Evolutionary conservation across 2,888 invertebrate genomes (phyloP), one percentile per base, ranked within the genome.

Genomic region (Epiblema foenella): DNA sequence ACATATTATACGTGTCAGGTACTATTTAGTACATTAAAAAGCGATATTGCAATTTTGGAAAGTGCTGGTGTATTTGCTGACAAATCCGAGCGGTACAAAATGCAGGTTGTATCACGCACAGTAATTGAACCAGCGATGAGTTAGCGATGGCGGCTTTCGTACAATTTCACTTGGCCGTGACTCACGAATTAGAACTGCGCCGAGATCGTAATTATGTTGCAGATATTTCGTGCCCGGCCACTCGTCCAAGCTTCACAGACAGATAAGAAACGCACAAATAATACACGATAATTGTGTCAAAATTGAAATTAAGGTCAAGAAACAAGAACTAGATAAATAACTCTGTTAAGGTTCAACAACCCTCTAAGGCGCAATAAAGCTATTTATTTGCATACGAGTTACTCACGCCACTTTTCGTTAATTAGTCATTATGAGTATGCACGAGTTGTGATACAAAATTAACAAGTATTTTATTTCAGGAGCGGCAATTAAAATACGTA

Each of bases 141-240:
- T 83, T 82, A 81, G 81, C 85, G 84, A 87, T 87, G 86, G 83
- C 85, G 86, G 85, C 75, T 85, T 81, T 85, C 87, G 88, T 86
- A 86, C 90, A 89, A 88, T 91, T 90, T 90, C 89, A 87, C 87
- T 84, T 82, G 84, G 82, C 89, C 92, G 93, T 92, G 93, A 92
- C 90, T 91, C 93, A 93, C 92, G 92, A 92, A 91, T 91, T 91
- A 92, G 90, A 91, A 83, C 90, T 89, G 77, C 83, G 84, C 81
- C 84, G 85, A 90, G 89, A 90, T 89, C 85, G 88, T 89, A 90
- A 92, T 90, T 91, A 92, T 85, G 82, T 83, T 81, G 82, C 82
- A 87, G 85, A 85, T 88, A 90, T 89, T 89, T 89, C 87, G 89
- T 89, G 90, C 85, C 86, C 87, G 87, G 86, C 87, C 87, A 88